Evolutionary conservation across 2,888 invertebrate genomes (phyloP), one percentile per base, ranked within the genome.

Genomic region (Listrodromus nycthemerus): DNA sequence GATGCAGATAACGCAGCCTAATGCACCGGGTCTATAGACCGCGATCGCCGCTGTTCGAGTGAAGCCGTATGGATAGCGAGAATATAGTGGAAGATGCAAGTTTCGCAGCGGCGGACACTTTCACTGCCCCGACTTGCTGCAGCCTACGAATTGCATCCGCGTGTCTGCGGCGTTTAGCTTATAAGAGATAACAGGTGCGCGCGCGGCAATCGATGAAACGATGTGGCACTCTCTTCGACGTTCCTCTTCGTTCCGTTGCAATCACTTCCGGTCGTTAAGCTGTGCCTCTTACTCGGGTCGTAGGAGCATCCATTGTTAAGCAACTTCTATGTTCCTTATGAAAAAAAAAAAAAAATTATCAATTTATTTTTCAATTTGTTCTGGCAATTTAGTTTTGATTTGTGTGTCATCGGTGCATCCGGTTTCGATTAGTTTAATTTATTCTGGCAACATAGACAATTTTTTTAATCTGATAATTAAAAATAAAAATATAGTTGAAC

Each of bases 101-200:
- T 84, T 81, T 84, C 74, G 45, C 74, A 74, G 84, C 75, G 66
- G 82, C 80, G 63, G 78, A 85, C 73, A 86, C 86, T 86, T 86
- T 86, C 86, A 86, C 86, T 80, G 83, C 80, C 66, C 78, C 84
- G 80, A 73, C 78, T 73, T 75, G 58, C 41, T 7, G 50, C 55
- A 30, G 37, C 7, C 50, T 70, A 33, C 63, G 69, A 80, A 73
- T 77, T 48, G 83, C 76, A 83, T 83, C 83, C 77, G 80, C 80
- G 69, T 80, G 58, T 76, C 65, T 52, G 48, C 50, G 24, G 74
- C 50, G 74, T 65, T 63, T 65, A 19, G 33, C 13, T 41, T 41
- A 41, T 41, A 41, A 50, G 48, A 65, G 74, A 75, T 75, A 75
- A 75, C 74, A 50, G 21, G 24, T 50, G 65, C 63, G 7, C 65